These are phyloP conservation scores for Phyllotis vaccarum DNA, from an alignment of 2,797 vertebrate genomes.

Conservation along the genomic window DNA sequence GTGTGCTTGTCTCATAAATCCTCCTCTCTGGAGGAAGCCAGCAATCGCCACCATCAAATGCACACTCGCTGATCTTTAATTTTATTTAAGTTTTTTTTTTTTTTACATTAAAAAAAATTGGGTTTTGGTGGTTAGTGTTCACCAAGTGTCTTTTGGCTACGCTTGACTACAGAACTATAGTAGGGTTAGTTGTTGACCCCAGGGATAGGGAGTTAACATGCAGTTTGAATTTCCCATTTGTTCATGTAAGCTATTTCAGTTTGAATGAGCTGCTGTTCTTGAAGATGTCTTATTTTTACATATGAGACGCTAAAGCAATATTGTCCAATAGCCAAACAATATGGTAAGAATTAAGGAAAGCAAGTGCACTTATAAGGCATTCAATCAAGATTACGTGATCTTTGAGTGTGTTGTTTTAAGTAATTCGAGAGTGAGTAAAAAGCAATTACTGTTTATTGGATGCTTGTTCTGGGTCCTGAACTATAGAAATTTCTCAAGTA, in stretches of 20 bases:
- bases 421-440: constrained; percentile 12
- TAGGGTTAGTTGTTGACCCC: too few species aligned
- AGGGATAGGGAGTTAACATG: too few species aligned
- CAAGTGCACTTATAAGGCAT: background rate
- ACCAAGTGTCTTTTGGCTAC: too few species aligned
- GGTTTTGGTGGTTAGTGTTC: too few species aligned
- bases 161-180: too few species aligned
- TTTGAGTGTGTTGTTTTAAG: background rate
- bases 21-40: too few species aligned
- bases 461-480: background rate
- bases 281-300: background rate
- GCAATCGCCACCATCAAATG: too few species aligned
- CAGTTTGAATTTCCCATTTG: too few species aligned
- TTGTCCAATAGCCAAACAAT: background rate
- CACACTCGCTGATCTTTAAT: too few species aligned
- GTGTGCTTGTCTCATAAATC: too few species aligned
- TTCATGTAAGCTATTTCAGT: background rate
- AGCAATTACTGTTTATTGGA: background rate
- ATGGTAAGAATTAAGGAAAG: background rate
- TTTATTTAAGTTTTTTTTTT: too few species aligned
- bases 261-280: background rate
- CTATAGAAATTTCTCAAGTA: background rate
- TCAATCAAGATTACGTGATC: background rate
- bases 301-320: background rate
- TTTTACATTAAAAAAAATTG: too few species aligned